phyloP scores from a whole-genome alignment of 2,797 vertebrate genomes.

The Heterohyrax brucei region DNA sequence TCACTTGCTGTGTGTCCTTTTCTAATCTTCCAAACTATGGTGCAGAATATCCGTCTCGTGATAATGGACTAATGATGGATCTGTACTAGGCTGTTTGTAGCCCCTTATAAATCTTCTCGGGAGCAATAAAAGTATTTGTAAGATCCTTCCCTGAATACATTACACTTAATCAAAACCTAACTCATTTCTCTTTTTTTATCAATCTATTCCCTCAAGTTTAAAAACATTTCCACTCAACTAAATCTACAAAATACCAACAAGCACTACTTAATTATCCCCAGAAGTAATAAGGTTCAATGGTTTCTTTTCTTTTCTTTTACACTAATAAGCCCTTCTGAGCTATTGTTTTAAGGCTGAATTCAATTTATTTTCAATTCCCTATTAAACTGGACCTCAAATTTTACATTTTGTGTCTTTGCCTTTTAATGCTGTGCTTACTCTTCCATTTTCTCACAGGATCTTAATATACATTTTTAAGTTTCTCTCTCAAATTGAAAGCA shows the following conservation, averaged over 20 bases:
- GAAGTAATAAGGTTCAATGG: slow-evolving; percentile 45
- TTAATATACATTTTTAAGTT: not conserved
- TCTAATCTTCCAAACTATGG: slow-evolving; percentile 75
- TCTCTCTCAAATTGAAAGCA: slow-evolving; percentile 19
- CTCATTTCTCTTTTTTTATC: slow-evolving; percentile 71
- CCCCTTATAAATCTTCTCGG: slow-evolving; percentile 83
- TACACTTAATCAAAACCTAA: slow-evolving; percentile 75
- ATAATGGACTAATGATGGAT: slow-evolving; percentile 84
- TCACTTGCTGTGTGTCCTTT: slow-evolving; percentile 75
- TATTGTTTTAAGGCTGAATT: slow-evolving; percentile 51
- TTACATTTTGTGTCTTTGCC: not conserved
- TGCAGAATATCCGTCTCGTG: slow-evolving; percentile 69
- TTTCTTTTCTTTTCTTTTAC: slow-evolving; percentile 24
- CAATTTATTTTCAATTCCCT: slow-evolving; percentile 63
- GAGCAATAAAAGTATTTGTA: slow-evolving; percentile 75
- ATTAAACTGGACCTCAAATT: slow-evolving; percentile 49
- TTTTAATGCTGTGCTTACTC: slow-evolving; percentile 41
- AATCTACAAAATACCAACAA: slow-evolving; percentile 69
- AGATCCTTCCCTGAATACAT: slow-evolving; percentile 78
- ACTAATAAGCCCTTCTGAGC: slow-evolving; percentile 46
- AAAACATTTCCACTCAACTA: slow-evolving; percentile 68
- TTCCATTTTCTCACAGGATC: slow-evolving; percentile 57
- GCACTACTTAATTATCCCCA: slow-evolving; percentile 53
- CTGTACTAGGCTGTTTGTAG: slow-evolving; percentile 74
- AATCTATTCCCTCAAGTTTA: slow-evolving; percentile 62